Evolutionary conservation across 2,113 vertebrate genomes (phyloP), one percentile per base, ranked within the genome.

Genomic region (Pachyramphus minor): DNA sequence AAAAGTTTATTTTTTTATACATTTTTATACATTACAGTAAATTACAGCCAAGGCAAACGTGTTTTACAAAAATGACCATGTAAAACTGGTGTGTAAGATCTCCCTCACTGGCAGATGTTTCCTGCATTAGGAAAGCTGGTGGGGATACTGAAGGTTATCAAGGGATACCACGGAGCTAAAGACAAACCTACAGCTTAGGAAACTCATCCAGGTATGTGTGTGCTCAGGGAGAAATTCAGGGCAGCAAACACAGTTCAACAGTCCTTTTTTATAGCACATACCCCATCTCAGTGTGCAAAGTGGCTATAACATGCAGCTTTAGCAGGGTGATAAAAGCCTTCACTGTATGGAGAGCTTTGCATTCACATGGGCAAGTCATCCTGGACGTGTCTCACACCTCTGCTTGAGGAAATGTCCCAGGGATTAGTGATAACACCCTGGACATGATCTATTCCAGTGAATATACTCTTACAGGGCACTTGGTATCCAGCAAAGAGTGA

Each of bases 11-110:
- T 27, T 27, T 39, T 47, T n/a, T n/a, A n/a, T n/a, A n/a, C n/a
- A n/a, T n/a, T n/a, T 80, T 49, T 9, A 22, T 25, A 53, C 2
- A 5, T 42, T 37, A 22, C 11, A 59, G 74, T 14, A 78, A 56
- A 75, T 0, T 14, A 41, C 2, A 9, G 84, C 9, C 45, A n/a
- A 15, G 21, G n/a, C 31, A 47, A 66, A 45, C 0, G 3, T 7
- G 7, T 27, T 64, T 81, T 23, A 4, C 7, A 33, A 59, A 47
- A 82, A 20, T 2, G 3, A 31, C 35, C 35, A 27, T 35, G 47
- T 9, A 35, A n/a, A 78, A 47, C 2, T 4, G 60, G 21, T 4
- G 13, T 4, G n/a, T 5, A 16, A 67, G 13, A 19, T 47, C 12
- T 39, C 47, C 41, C 35, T 73, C 22, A 16, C 14, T 41, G 33